Evolutionary conservation across 2,797 vertebrate species (phyloP).

Genomic region (Enteromius thamalakanensis): DNA sequence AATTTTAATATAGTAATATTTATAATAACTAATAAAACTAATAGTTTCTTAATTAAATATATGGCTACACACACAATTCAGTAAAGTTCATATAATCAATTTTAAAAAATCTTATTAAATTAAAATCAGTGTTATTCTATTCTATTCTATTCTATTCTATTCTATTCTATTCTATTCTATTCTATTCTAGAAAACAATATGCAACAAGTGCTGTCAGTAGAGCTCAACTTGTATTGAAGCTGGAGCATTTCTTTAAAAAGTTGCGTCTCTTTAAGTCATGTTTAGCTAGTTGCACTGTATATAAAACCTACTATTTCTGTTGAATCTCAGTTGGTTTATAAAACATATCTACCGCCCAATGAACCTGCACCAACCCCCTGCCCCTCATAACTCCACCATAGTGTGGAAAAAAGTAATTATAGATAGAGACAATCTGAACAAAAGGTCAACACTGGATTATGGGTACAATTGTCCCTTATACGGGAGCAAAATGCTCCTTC

Average conservation of each 20-base stretch:
- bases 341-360: slow-evolving; percentile 60
- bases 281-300: not conserved
- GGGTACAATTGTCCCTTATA: slow-evolving; percentile 63
- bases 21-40: not conserved
- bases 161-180: not conserved
- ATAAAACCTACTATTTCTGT: slow-evolving; percentile 20
- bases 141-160: not conserved
- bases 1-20: not conserved
- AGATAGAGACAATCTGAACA: slow-evolving; percentile 74
- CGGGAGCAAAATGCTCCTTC: slow-evolving; percentile 72
- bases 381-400: slow-evolving; percentile 59
- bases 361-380: slow-evolving; percentile 52
- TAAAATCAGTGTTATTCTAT: too few relatives aligned
- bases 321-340: slow-evolving; percentile 59
- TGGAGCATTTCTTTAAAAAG: not conserved
- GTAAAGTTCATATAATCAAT: not conserved
- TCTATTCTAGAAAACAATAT: not conserved
- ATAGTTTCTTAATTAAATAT: not conserved
- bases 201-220: not conserved
- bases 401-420: slow-evolving; percentile 77
- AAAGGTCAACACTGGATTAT: slow-evolving; percentile 63
- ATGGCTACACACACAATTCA: not conserved
- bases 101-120: too few relatives aligned
- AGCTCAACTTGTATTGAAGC: not conserved
- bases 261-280: not conserved